Percentiles rank a stretch among this genome's conserved stretches.
Evolutionary conservation across 2,888 invertebrate genomes (phyloP).

Genomic region (Neuroscelio doddi): DNA sequence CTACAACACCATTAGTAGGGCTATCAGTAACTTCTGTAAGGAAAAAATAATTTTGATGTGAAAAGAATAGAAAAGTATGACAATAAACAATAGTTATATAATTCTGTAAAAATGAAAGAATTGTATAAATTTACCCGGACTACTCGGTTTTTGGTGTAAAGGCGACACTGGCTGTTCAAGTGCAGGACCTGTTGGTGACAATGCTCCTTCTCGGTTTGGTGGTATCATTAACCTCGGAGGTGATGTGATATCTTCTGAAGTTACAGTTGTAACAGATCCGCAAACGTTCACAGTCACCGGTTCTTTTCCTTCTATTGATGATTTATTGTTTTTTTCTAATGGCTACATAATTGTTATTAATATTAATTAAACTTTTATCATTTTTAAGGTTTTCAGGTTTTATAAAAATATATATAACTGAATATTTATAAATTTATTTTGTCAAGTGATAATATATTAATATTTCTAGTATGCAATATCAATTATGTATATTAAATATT

Average conservation of each 20-base stretch:
- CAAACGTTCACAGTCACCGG: conserved; percentile 53
- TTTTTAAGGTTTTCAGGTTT: too few species aligned
- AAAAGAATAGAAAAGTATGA: not conserved
- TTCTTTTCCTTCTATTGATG: conserved; percentile 61
- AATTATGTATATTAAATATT: not conserved
- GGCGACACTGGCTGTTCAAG: conserved; percentile 74
- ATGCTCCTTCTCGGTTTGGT: conserved; percentile 66
- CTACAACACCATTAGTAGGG: conserved; percentile 73
- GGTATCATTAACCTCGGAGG: conserved; percentile 65
- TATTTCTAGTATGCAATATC: too few species aligned
- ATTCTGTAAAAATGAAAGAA: not conserved
- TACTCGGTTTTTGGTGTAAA: conserved; percentile 73
- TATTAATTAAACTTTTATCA: too few species aligned
- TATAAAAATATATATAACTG: too few species aligned
- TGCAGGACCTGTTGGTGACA: conserved; percentile 71
- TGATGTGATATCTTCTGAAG: conserved; percentile 60
- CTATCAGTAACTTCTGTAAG: conserved; percentile 69
- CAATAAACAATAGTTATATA: not conserved
- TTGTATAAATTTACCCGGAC: conserved; percentile 68
- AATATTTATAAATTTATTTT: too few species aligned
- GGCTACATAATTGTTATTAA: conserved; percentile 58
- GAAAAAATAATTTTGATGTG: not conserved
- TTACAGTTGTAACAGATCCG: conserved; percentile 47
- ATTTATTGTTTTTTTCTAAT: conserved; percentile 65
- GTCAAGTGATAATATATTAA: too few species aligned